Evolutionary conservation across 2,797 vertebrate genomes (phyloP), one percentile per base, ranked within the genome.

Genomic region (Nyctibius grandis): DNA sequence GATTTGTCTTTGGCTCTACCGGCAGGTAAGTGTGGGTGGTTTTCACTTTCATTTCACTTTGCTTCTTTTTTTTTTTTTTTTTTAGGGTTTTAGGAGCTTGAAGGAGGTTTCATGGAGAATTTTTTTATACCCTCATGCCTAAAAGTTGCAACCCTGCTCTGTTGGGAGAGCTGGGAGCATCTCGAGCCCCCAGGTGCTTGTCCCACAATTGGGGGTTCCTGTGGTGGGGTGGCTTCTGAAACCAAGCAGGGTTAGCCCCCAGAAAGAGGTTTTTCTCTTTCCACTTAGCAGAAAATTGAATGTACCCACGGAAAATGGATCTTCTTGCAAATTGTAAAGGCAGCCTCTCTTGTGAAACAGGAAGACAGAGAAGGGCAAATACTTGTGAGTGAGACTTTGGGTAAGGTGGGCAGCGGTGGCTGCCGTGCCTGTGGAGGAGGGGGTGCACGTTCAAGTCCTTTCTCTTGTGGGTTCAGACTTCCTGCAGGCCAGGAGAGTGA

Each of bases 301-400:
- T 18, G 6, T 47, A 31, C 8, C 16, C 56, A 8, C 33, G 69
- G 42, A 53, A 86, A 84, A 61, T 8, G 14, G 12, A 36, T 70
- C n/a, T 56, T 76, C 23, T 70, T 40, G 15, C 17, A 33, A 74
- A 64, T 33, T 23, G n/a, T 54, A 36, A 82, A 82, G 33, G 48
- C 3, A 22, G 31, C 16, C 31, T 74, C 42, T 64, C 29, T n/a
- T n/a, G 21, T 8, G 31, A 67, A 80, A 44, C 42, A 5, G 28
- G 22, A 40, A 9, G 34, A 5, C 10, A 26, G 57, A 60, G 76
- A 81, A 81, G 34, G 34, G 34, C 23, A 57, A 85, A 42, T 40
- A 12, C 11, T 38, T 42, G 18, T 33, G n/a, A 69, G 54, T 2
- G 4, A 36, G 21, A 4, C 34, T 53, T 85, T 0, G 1, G 6